Percentiles rank a stretch among this genome's conserved stretches.
Evolutionary conservation across 2,888 invertebrate species (phyloP).

Genomic region (Herminia tarsipennalis): DNA sequence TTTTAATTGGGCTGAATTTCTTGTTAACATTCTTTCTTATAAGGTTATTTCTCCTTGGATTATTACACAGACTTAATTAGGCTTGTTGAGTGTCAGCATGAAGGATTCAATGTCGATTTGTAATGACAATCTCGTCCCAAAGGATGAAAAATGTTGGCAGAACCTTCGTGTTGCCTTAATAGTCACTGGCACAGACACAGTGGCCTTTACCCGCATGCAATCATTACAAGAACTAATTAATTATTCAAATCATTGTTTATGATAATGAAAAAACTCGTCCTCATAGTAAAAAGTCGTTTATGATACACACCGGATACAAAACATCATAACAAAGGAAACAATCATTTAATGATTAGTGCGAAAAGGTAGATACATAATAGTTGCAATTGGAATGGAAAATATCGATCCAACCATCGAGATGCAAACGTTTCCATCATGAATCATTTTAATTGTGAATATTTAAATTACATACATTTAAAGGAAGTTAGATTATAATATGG

Average conservation of each 20-base stretch:
- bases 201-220: slow-evolving; percentile 54
- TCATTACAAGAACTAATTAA: slow-evolving; percentile 47
- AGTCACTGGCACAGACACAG: slow-evolving; percentile 41
- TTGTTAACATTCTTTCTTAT: slow-evolving; percentile 21
- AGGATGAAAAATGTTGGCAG: slow-evolving; percentile 45
- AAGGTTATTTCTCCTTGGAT: slow-evolving; percentile 7
- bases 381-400: slow-evolving; percentile 54
- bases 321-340: slow-evolving; percentile 40
- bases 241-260: slow-evolving; percentile 44
- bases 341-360: slow-evolving; percentile 31
- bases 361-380: slow-evolving; percentile 32
- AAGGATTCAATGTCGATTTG: slow-evolving; percentile 22
- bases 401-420: slow-evolving; percentile 24
- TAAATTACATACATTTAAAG: slow-evolving; percentile 21
- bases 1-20: slow-evolving; percentile 33
- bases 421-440: slow-evolving; percentile 30
- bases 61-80: slow-evolving; percentile 8
- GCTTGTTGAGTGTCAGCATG: slow-evolving; percentile 10
- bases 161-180: slow-evolving; percentile 60
- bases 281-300: slow-evolving; percentile 31
- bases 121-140: slow-evolving; percentile 47
- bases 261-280: slow-evolving; percentile 37
- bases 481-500: slow-evolving; percentile 19
- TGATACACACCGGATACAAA: slow-evolving; percentile 40
- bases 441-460: slow-evolving; percentile 35